Conservation (phyloP, 2,888 invertebrate genomes). For the Pasiphila rectangulata region DNA sequence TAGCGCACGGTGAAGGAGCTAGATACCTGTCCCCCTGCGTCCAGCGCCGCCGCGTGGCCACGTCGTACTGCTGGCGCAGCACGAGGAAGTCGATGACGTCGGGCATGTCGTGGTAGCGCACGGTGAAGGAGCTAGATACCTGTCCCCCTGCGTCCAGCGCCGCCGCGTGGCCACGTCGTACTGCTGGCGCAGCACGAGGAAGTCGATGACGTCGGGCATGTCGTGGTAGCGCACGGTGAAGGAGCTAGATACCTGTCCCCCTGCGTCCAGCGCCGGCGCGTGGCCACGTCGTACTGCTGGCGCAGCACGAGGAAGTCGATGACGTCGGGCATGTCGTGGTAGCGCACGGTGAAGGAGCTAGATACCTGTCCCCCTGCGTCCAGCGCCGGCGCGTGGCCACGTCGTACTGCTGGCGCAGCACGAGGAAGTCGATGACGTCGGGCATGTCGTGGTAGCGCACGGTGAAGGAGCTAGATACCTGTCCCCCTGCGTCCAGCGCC, state of each 20-base stretch:
- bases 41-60: neutral
- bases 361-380: neutral
- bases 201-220: conserved; percentile 98
- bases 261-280: too few relatives aligned
- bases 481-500: neutral
- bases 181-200: conserved; percentile 93
- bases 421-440: neutral
- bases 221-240: conserved; percentile 89
- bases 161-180: conserved; percentile 90
- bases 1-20: conserved; percentile 45
- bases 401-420: neutral
- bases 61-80: neutral
- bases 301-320: conserved; percentile 83
- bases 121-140: too few relatives aligned
- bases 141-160: conserved; percentile 90
- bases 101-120: neutral
- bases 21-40: neutral
- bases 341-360: conserved; percentile 54
- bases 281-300: conserved; percentile 85
- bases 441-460: conserved; percentile 32
- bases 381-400: conserved; percentile 32
- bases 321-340: conserved; percentile 98
- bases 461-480: conserved; percentile 38
- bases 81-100: neutral
- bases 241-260: too few relatives aligned